A percentile compares a stretch with the other conserved stretches of the same genome.
Evolutionary conservation across 2,888 invertebrate species (phyloP).

Genomic region (Encarsia formosa): DNA sequence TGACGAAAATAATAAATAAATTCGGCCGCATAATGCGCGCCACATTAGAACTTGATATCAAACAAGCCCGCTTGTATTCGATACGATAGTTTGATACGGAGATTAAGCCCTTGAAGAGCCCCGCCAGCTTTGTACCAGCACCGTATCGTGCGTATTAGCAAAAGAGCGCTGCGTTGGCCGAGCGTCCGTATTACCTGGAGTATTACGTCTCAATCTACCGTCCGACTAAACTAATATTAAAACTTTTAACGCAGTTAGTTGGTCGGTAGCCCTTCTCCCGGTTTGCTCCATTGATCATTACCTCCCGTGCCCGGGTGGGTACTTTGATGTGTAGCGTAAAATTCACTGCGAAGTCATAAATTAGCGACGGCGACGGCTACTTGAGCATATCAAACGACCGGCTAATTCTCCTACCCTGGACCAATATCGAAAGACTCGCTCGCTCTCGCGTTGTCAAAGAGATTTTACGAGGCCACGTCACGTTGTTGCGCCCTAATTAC

Average conservation of each 20-base stretch:
- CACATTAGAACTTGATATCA: too few species aligned
- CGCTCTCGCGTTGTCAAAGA: not conserved
- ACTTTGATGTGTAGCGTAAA: slow-evolving; percentile 51
- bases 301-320: slow-evolving; percentile 29
- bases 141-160: slow-evolving; percentile 46
- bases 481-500: too few species aligned
- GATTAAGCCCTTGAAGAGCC: slow-evolving; percentile 28
- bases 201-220: slow-evolving; percentile 53
- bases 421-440: slow-evolving; percentile 9
- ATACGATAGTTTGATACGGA: too few species aligned
- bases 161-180: not conserved
- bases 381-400: slow-evolving; percentile 14
- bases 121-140: slow-evolving; percentile 43
- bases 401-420: slow-evolving; percentile 1
- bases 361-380: slow-evolving; percentile 40
- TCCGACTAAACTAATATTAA: slow-evolving; percentile 54
- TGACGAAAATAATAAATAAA: too few species aligned
- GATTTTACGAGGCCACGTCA: too few species aligned
- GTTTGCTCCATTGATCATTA: slow-evolving; percentile 47
- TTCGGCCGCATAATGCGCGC: too few species aligned
- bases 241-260: slow-evolving; percentile 52
- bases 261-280: not conserved
- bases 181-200: slow-evolving; percentile 50
- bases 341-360: slow-evolving; percentile 48
- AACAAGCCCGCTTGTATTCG: too few species aligned